Evolutionary conservation across 2,888 invertebrate genomes (phyloP), one percentile per base, ranked within the genome.

Genomic region (Trichogramma dendrolimi): DNA sequence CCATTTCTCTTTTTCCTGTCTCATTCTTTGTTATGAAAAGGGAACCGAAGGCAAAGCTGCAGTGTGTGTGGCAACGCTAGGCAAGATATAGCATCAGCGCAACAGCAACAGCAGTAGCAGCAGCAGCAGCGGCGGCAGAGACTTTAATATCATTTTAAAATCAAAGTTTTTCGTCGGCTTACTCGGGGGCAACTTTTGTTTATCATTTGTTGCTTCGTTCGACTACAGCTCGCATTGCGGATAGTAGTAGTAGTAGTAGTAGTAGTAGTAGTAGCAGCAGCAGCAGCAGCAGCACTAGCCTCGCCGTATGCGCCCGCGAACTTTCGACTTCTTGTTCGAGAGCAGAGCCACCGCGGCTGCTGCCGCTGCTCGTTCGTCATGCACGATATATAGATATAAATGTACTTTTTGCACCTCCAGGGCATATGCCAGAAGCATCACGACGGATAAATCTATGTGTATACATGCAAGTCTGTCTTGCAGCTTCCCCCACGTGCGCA

Each of bases 131-230:
- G 66, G 48, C 53, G 67, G 49, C 41, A 56, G 43, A 48, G 11
- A 6, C 48, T 58, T 58, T 73, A 74, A 76, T 75, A 75, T 75
- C 73, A 74, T 77, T 77, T 75, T 76, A 75, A 75, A 77, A 76
- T 71, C 74, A 73, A 77, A 77, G 75, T 77, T 77, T 71, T 67
- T 58, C 53, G 50, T 42, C 49, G 54, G 39, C 49, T 38, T 42
- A 10, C 42, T 38, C 14, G 7, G 14, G 10, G 67, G 62, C 68
- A 74, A 75, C 73, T 75, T 75, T 74, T 71, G 71, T 74, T 75
- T 76, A 75, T 77, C 72, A 75, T 75, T 74, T 75, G 67, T 65
- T 54, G 67, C 63, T 64, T 2, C 50, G 42, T 55, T 27, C 54
- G 55, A 42, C 44, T 8, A 43, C 8, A 46, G 27, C 55, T 27